A percentile compares a stretch with the other conserved stretches of the same genome.
Evolutionary conservation across 2,113 vertebrate species (phyloP).

Genomic region (Synodontis membranacea): DNA sequence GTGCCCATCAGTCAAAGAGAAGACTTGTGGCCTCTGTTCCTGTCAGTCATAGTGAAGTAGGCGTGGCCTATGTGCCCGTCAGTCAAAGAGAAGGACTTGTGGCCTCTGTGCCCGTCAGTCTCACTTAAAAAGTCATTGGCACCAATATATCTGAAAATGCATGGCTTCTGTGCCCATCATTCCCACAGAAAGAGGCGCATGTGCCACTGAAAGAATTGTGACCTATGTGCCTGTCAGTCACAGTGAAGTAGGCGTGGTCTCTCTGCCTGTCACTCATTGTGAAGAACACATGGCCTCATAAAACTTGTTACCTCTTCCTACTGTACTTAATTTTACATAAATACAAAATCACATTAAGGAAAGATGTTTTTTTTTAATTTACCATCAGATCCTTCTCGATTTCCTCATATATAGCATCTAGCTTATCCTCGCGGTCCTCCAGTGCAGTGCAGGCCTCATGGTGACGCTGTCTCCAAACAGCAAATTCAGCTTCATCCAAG

Average conservation of each 20-base stretch:
- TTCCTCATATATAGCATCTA: slow-evolving; percentile 83
- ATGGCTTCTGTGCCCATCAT: background rate
- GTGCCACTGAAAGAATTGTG: background rate
- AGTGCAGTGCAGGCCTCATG: slow-evolving; percentile 78
- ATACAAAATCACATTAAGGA: background rate
- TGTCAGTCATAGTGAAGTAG: background rate
- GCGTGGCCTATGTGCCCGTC: background rate
- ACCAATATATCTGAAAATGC: no score
- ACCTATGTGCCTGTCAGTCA: background rate
- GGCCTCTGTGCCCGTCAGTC: background rate
- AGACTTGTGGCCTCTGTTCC: background rate
- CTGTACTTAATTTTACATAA: background rate
- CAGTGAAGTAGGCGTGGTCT: background rate
- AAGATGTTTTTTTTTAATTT: slow-evolving; percentile 25
- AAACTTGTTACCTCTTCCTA: background rate
- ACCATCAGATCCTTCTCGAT: slow-evolving; percentile 89
- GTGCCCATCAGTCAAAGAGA: background rate
- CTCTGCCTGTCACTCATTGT: background rate
- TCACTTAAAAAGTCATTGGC: background rate
- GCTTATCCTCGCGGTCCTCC: slow-evolving; percentile 78
- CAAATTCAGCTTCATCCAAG: slow-evolving; percentile 75
- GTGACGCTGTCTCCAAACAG: slow-evolving; percentile 79
- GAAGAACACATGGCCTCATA: background rate
- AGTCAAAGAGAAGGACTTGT: background rate
- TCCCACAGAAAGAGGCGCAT: no score